Evolutionary conservation across 2,888 invertebrate genomes (phyloP), one percentile per base, ranked within the genome.

Genomic region (Acleris cristana): DNA sequence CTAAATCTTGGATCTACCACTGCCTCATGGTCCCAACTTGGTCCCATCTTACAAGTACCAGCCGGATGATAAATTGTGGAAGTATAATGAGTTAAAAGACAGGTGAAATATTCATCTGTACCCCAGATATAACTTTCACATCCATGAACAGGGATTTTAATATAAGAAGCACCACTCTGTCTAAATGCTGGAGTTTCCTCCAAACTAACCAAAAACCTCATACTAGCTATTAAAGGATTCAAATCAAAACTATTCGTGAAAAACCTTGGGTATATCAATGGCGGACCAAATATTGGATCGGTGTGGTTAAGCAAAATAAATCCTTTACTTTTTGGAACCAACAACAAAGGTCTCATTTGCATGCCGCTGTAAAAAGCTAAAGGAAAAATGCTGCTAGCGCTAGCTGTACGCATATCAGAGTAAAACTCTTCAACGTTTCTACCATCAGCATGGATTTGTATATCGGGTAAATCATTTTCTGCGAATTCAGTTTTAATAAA

Each of bases 31-130:
- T 96, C 95, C 81, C 89, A 87, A 52, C 86, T 85, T 0, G 95
- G 95, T 4, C 95, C 95, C 95, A 96, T 96, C 80, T 95, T 95
- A 79, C 95, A 95, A 0, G 95, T 95, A 0, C 95, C 95, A 19
- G 94, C 94, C 1, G 95, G 95, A 86, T 96, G 96, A 76, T 89
- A 96, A 67, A 96, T 95, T 0, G 96, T 96, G 0, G 94, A 87
- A 0, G 96, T 96, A 75, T 96, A 96, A 52, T 94, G 93, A 71
- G 90, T 94, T 0, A 94, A 86, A 4, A 95, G 78, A 77, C 96
- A 96, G 7, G 87, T 89, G 91, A 95, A 95, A 81, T 96, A 96
- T 6, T 94, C 94, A 74, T 95, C 94, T 0, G 93, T 92, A 51
- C 94, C 95, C 87, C 95, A 95, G 45, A 83, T 75, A 67, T 92